These are phyloP conservation scores for Kuschelorhynchus macadamiae DNA, from an alignment of 2,888 invertebrate genomes.

Conservation along the genomic window DNA sequence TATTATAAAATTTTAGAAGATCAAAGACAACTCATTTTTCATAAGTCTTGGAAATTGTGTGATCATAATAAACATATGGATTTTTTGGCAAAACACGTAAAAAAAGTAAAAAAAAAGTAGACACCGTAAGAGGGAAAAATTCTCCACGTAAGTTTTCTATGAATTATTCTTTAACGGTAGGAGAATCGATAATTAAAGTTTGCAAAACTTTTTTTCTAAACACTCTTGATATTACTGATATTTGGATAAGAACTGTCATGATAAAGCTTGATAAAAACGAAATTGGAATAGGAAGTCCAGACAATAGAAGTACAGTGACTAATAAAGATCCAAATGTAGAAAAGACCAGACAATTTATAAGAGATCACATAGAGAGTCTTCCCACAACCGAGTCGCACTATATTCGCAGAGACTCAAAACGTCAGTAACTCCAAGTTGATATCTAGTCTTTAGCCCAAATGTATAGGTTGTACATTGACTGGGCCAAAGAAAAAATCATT, in stretches of 20 bases:
- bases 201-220: constrained; percentile 28
- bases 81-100: constrained; percentile 26
- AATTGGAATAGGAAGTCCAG: constrained; percentile 33
- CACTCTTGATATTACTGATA: constrained; percentile 29
- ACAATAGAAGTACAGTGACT: constrained; percentile 18
- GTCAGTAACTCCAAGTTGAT: constrained; percentile 22
- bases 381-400: constrained; percentile 31
- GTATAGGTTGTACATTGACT: constrained; percentile 23
- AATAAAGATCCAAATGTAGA: constrained; percentile 25
- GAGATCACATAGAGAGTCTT: constrained; percentile 26
- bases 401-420: constrained; percentile 23
- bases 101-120: constrained; percentile 20
- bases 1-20: constrained; percentile 28
- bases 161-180: constrained; percentile 25
- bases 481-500: constrained; percentile 23
- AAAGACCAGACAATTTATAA: constrained; percentile 23
- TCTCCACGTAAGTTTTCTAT: constrained; percentile 21
- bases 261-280: constrained; percentile 18
- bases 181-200: constrained; percentile 23
- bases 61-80: constrained; percentile 26
- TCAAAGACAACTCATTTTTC: constrained; percentile 21
- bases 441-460: constrained; percentile 24
- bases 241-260: constrained; percentile 36
- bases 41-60: constrained; percentile 24
- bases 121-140: constrained; percentile 4